These are phyloP conservation scores for Coranthus polyacanthus DNA, from an alignment of 2,797 vertebrate genomes.

Conservation along the genomic window DNA sequence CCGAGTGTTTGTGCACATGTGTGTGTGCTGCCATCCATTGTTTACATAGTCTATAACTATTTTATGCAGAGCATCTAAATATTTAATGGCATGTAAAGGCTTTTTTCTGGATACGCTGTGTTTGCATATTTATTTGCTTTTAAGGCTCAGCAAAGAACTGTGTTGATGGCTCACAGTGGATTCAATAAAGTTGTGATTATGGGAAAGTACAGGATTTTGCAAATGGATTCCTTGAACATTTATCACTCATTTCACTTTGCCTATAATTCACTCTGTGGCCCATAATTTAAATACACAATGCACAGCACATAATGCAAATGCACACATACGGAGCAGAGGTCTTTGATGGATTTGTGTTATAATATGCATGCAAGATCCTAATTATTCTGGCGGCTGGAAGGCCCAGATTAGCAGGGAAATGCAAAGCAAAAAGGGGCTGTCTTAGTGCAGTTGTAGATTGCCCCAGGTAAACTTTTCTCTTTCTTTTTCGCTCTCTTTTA, in stretches of 20 bases:
- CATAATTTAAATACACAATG: constrained; percentile 62
- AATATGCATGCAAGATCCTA: constrained; percentile 47
- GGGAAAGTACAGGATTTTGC: constrained; percentile 47
- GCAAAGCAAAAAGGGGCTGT: constrained; percentile 14
- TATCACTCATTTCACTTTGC: constrained; percentile 64
- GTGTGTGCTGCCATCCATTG: constrained; percentile 28
- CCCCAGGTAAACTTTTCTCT: constrained; percentile 27
- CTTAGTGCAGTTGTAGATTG: constrained; percentile 37
- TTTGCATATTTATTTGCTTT: constrained; percentile 80
- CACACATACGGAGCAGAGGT: constrained; percentile 18
- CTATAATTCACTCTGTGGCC: constrained; percentile 53
- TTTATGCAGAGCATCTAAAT: constrained; percentile 70
- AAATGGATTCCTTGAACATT: constrained; percentile 66
- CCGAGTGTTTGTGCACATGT: neutral
- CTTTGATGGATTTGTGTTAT: constrained; percentile 68
- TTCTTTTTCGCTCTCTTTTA: too few relatives aligned
- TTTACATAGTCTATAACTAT: constrained; percentile 56
- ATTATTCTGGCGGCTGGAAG: constrained; percentile 44
- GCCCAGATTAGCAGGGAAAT: constrained; percentile 26
- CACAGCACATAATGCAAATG: constrained; percentile 61
- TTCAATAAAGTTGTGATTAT: constrained; percentile 71
- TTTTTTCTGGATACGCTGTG: constrained; percentile 59
- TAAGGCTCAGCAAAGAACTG: constrained; percentile 59
- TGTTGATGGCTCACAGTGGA: constrained; percentile 60
- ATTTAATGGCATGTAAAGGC: constrained; percentile 72